These are phyloP conservation scores for Lucilia sericata DNA, from an alignment of 1,140 invertebrate genomes.

Conservation along the genomic window DNA sequence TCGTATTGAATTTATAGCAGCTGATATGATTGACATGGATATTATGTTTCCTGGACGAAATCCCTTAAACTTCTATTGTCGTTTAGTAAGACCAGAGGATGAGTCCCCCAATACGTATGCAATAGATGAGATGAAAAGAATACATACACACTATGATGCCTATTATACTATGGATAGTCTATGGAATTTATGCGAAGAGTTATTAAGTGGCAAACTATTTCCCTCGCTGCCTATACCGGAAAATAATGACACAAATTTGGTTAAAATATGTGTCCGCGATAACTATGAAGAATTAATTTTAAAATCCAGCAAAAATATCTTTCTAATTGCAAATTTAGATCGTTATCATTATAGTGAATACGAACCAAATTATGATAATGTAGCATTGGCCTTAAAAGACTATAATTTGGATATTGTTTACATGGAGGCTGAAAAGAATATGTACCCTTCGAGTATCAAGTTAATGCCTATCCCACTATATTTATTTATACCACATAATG, in stretches of 20 bases:
- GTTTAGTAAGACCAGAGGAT: neutral
- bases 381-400: neutral
- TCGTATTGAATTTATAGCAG: conserved; percentile 1
- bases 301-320: neutral
- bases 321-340: neutral
- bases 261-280: conserved; percentile 3
- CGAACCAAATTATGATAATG: conserved; percentile 8
- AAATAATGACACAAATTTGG: neutral
- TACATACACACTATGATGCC: neutral
- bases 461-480: conserved; percentile 36
- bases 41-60: neutral
- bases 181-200: neutral
- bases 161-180: neutral
- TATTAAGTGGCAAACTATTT: conserved; percentile 9
- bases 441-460: conserved; percentile 39
- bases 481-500: conserved; percentile 20
- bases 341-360: neutral
- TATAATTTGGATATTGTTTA: conserved; percentile 21
- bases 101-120: neutral
- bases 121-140: neutral
- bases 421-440: conserved; percentile 44
- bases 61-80: neutral
- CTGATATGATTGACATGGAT: neutral
- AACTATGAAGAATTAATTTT: conserved; percentile 17
- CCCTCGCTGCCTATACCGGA: neutral